Evolutionary conservation across 2,888 invertebrate species (phyloP).

Genomic region (Penaeus monodon): DNA sequence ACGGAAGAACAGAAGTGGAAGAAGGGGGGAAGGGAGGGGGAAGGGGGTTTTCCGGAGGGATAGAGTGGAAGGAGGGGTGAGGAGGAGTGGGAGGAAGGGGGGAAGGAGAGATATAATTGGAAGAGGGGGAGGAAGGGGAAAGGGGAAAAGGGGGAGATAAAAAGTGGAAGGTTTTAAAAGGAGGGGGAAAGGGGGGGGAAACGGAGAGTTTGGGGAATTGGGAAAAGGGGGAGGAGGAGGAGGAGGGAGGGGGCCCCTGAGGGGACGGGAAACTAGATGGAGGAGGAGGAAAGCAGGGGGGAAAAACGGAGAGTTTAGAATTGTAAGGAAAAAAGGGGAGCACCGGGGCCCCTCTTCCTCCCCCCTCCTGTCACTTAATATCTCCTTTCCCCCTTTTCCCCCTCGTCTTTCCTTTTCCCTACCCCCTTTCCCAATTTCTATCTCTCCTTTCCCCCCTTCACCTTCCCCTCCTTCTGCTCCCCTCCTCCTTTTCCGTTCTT

Average conservation of each 20-base stretch:
- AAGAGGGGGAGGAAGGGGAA: too few relatives aligned
- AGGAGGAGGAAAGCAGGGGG: constrained; percentile 14
- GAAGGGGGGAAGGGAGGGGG: not conserved
- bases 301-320: not conserved
- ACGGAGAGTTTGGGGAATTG: constrained; percentile 12
- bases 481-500: not conserved
- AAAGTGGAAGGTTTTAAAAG: too few relatives aligned
- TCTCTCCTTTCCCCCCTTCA: not conserved
- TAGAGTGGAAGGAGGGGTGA: too few relatives aligned
- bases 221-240: constrained; percentile 1
- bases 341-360: not conserved
- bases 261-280: constrained; percentile 10
- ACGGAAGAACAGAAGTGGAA: not conserved
- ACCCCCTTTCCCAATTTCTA: too few relatives aligned
- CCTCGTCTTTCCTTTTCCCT: too few relatives aligned
- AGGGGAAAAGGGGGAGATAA: too few relatives aligned
- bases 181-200: not conserved
- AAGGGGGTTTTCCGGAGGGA: too few relatives aligned
- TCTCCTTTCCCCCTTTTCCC: too few relatives aligned
- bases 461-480: constrained; percentile 3
- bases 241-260: constrained; percentile 10
- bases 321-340: not conserved
- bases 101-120: too few relatives aligned
- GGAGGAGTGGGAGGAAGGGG: too few relatives aligned
- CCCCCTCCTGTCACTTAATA: too few relatives aligned